These are phyloP conservation scores for Brachylomia viminalis DNA, from an alignment of 2,888 invertebrate genomes.

Conservation along the genomic window DNA sequence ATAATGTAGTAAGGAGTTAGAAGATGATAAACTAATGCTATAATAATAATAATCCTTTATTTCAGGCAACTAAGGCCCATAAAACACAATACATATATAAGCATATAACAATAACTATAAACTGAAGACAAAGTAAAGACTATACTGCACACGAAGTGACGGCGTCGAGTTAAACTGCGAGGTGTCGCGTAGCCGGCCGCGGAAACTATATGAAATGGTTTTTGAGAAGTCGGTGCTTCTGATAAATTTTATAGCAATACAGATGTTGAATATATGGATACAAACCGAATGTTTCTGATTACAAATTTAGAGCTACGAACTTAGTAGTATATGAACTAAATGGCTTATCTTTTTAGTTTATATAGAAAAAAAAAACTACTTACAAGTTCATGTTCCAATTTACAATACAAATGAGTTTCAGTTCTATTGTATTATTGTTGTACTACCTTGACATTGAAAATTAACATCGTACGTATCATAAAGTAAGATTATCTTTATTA, in stretches of 20 bases:
- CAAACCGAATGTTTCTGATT: not conserved
- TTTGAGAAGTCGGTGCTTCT: not conserved
- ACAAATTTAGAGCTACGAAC: not conserved
- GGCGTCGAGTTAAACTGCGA: too few species aligned
- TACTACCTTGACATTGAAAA: slow-evolving; percentile 74
- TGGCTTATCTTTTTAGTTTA: not conserved
- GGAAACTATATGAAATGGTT: not conserved
- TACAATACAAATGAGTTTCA: slow-evolving; percentile 35
- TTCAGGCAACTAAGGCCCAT: too few species aligned
- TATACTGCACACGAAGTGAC: too few species aligned
- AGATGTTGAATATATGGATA: not conserved
- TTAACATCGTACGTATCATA: slow-evolving; percentile 72
- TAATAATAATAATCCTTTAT: too few species aligned
- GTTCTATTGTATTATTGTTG: slow-evolving; percentile 48
- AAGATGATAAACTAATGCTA: not conserved
- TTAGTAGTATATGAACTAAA: not conserved
- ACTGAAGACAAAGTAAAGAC: too few species aligned
- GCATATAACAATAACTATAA: too few species aligned
- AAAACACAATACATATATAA: too few species aligned
- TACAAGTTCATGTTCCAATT: slow-evolving; percentile 48
- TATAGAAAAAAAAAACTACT: not conserved
- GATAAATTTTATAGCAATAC: not conserved
- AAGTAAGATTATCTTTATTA: slow-evolving; percentile 77
- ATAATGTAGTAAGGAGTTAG: too few species aligned
- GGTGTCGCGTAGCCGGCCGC: too few species aligned